Evolutionary conservation across 2,888 invertebrate genomes (phyloP).

Genomic region (Diarsia mendica): DNA sequence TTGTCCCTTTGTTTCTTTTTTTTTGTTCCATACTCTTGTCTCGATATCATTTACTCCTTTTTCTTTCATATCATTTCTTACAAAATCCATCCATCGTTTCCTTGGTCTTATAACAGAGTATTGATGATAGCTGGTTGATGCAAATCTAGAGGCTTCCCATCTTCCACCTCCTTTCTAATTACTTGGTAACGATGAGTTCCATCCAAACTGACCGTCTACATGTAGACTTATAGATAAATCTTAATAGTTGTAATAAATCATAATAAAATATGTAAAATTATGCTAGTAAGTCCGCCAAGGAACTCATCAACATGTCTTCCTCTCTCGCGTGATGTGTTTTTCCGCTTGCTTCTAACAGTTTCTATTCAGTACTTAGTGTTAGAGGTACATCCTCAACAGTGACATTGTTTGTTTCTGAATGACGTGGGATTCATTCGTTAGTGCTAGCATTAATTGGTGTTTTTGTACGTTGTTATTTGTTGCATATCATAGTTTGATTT

Average conservation of each 20-base stretch:
- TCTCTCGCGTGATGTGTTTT: slow-evolving; percentile 34
- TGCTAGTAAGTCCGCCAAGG: slow-evolving; percentile 28
- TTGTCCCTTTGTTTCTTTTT: too few species aligned
- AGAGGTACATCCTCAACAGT: slow-evolving; percentile 44
- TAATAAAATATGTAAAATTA: slow-evolving; percentile 27
- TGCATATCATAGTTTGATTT: not conserved
- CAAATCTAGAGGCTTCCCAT: not conserved
- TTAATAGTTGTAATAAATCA: slow-evolving; percentile 7
- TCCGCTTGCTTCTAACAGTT: slow-evolving; percentile 43
- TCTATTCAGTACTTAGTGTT: slow-evolving; percentile 22
- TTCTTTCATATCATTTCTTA: too few species aligned
- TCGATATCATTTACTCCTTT: too few species aligned
- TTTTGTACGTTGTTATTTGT: slow-evolving; percentile 18
- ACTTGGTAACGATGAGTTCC: not conserved
- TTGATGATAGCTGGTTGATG: not conserved
- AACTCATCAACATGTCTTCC: slow-evolving; percentile 50
- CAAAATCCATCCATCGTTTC: too few species aligned
- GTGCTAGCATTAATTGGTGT: slow-evolving; percentile 36
- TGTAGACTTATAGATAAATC: not conserved
- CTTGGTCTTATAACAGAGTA: not conserved
- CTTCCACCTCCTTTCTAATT: not conserved
- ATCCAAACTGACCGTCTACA: not conserved
- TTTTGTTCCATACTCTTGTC: too few species aligned
- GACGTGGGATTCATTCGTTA: slow-evolving; percentile 47
- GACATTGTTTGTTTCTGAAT: slow-evolving; percentile 52